Conservation (phyloP, 64 coral and sea anemone species). For the Montipora cactus region DNA sequence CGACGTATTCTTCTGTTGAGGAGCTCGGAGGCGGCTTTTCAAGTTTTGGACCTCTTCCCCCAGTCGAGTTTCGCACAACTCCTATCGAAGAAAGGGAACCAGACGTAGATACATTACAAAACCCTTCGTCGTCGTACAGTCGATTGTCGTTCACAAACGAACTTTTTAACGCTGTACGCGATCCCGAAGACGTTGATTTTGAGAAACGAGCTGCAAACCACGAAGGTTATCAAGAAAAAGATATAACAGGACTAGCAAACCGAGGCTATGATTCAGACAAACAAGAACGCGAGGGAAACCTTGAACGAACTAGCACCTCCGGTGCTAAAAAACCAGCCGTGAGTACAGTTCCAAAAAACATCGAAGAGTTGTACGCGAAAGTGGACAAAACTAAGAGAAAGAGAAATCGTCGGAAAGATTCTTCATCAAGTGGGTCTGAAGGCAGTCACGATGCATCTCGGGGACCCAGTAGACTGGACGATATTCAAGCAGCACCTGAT, state of each 20-base stretch:
- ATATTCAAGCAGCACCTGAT: neutral
- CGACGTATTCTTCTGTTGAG: conserved; percentile 84
- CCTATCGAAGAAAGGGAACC: conserved; percentile 32
- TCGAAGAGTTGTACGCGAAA: conserved; percentile 68
- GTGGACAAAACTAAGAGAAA: conserved; percentile 82
- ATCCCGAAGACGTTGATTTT: neutral
- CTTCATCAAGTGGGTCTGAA: neutral
- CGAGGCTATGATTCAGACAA: conserved; percentile 55
- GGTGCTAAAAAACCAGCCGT: neutral
- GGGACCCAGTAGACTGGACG: neutral
- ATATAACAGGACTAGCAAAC: conserved; percentile 50
- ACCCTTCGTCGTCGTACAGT: neutral
- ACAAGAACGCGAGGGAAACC: neutral
- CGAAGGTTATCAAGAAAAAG: conserved; percentile 18
- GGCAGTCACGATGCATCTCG: neutral
- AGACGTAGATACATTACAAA: neutral
- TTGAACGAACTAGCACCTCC: neutral
- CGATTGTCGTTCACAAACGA: conserved; percentile 81
- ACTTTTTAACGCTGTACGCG: conserved; percentile 52
- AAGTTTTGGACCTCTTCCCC: conserved; percentile 83
- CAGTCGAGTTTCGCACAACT: conserved; percentile 37
- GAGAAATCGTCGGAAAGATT: conserved; percentile 35
- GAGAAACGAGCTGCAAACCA: neutral
- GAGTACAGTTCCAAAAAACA: neutral
- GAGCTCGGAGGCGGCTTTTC: conserved; percentile 83